These are phyloP conservation scores for Drosophila saltans DNA, from an alignment of 1,140 invertebrate genomes.

Conservation along the genomic window DNA sequence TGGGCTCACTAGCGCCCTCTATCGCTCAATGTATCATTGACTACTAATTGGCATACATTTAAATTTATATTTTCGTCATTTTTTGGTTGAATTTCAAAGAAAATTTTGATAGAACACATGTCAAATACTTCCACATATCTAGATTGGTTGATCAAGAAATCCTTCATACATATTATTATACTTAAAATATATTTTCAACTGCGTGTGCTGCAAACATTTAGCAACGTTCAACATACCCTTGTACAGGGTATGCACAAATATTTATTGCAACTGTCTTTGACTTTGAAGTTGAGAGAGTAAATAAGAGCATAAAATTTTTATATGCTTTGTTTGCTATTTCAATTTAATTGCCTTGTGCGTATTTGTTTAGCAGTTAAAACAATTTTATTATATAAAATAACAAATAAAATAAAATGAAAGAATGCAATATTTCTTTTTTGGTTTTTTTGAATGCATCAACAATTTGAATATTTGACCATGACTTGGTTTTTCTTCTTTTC, in stretches of 20 bases:
- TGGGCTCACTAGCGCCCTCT: no score
- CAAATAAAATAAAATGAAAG: neutral
- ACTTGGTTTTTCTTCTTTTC: conserved; percentile 6
- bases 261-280: conserved; percentile 4
- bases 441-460: conserved; percentile 2
- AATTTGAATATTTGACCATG: conserved; percentile 5
- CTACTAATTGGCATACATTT: no score
- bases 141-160: no score
- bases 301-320: neutral
- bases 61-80: no score
- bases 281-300: neutral
- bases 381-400: neutral
- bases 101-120: no score
- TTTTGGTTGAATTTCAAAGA: no score
- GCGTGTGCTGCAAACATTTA: neutral
- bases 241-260: neutral
- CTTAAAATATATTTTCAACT: no score
- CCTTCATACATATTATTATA: no score
- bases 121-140: no score
- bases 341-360: conserved; percentile 11
- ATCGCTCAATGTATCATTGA: no score
- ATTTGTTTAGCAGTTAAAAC: conserved; percentile 4
- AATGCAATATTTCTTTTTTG: neutral
- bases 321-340: neutral
- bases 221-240: neutral